Percentiles rank a stretch among this genome's conserved stretches.
These are phyloP conservation scores for Drosophila littoralis DNA, from an alignment of 1,140 invertebrate species.

Conservation along the genomic window DNA sequence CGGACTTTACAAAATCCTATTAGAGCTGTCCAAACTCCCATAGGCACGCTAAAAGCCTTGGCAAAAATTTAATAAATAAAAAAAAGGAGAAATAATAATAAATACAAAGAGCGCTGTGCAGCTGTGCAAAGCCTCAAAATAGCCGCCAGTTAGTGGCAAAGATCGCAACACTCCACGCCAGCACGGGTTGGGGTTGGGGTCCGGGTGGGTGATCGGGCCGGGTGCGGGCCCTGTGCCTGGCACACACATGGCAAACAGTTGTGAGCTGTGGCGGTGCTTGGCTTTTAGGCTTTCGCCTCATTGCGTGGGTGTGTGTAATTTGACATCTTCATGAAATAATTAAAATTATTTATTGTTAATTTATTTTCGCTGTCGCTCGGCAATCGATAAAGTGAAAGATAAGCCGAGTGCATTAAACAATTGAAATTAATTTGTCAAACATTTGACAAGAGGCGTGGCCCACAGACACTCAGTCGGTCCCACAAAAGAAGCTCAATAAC, in stretches of 20 bases:
- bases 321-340: constrained; percentile 83
- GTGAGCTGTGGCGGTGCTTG: constrained; percentile 18
- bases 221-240: constrained; percentile 17
- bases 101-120: constrained; percentile 71
- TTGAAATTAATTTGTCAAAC: constrained; percentile 80
- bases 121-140: constrained; percentile 68
- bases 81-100: constrained; percentile 61
- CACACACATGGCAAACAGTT: constrained; percentile 32
- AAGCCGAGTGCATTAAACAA: constrained; percentile 67
- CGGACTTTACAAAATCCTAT: constrained; percentile 70
- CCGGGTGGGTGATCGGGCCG: constrained; percentile 1
- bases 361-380: constrained; percentile 67
- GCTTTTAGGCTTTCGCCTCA: constrained; percentile 47
- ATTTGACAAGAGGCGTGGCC: constrained; percentile 58
- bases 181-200: constrained; percentile 10
- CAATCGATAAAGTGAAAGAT: constrained; percentile 74
- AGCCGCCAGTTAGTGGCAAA: constrained; percentile 66
- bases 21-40: constrained; percentile 62
- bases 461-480: constrained; percentile 27
- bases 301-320: constrained; percentile 77
- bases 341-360: constrained; percentile 84
- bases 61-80: constrained; percentile 75
- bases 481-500: neutral
- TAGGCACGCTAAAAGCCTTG: constrained; percentile 48
- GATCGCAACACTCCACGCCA: constrained; percentile 52